A percentile compares a stretch with the other conserved stretches of the same genome.
Conservation (phyloP, 2,888 invertebrate species). For the Exocentrus adspersus region DNA sequence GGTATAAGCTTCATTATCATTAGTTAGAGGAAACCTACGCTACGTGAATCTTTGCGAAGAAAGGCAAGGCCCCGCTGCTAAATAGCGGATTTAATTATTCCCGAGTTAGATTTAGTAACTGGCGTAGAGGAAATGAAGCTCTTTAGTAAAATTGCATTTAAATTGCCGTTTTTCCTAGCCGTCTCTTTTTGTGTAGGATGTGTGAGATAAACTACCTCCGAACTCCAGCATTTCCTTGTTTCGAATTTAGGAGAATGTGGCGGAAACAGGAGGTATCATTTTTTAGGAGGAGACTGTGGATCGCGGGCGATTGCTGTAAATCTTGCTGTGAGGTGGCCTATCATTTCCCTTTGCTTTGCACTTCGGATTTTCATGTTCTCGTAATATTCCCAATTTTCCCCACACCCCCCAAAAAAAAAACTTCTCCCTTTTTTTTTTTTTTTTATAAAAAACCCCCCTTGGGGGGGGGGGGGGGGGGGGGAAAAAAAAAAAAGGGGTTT, state of each 20-base stretch:
- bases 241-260: background rate
- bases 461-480: too few species aligned
- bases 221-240: background rate
- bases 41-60: background rate
- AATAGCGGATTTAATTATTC: constrained; percentile 13
- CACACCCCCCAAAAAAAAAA: too few species aligned
- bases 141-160: constrained; percentile 16
- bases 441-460: too few species aligned
- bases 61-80: background rate
- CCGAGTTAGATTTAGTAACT: constrained; percentile 18
- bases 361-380: too few species aligned
- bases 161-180: constrained; percentile 7
- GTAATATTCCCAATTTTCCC: too few species aligned
- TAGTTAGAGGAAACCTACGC: background rate
- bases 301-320: background rate
- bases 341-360: background rate
- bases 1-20: constrained; percentile 3
- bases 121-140: constrained; percentile 6
- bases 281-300: background rate
- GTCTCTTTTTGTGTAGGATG: background rate
- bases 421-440: too few species aligned
- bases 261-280: background rate
- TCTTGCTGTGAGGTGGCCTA: background rate
- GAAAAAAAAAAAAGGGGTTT: too few species aligned
- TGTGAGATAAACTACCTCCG: background rate